These are phyloP conservation scores for Crenuchus spilurus DNA, from an alignment of 2,797 vertebrate genomes.

Conservation along the genomic window DNA sequence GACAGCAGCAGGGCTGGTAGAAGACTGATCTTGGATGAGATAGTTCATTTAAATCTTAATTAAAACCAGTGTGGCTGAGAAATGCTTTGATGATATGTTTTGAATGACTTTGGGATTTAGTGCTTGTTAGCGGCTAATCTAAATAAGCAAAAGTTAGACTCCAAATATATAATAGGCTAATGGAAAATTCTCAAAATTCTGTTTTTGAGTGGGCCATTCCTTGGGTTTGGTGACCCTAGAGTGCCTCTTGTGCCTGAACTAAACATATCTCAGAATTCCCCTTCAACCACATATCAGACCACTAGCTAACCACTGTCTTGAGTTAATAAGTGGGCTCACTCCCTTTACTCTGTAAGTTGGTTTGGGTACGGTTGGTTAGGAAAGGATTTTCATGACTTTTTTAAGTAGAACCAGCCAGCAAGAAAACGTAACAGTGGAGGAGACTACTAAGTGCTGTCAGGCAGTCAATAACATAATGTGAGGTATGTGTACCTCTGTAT, in stretches of 20 bases:
- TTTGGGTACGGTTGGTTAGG: constrained; percentile 18
- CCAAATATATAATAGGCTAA: too few species aligned
- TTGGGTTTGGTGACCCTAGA: background rate
- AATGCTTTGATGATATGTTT: too few species aligned
- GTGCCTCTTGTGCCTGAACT: background rate
- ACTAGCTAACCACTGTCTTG: constrained; percentile 14
- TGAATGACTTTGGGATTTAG: too few species aligned
- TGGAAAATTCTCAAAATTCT: too few species aligned
- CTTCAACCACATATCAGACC: constrained; percentile 6
- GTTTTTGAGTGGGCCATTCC: too few species aligned
- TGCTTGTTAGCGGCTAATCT: too few species aligned
- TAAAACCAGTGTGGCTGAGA: too few species aligned
- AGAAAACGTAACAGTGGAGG: constrained; percentile 5
- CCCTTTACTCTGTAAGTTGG: background rate
- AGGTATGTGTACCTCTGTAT: constrained; percentile 13
- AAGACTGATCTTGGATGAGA: too few species aligned
- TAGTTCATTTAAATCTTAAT: too few species aligned
- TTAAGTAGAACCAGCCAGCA: constrained; percentile 11
- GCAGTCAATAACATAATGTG: constrained; percentile 17
- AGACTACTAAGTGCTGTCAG: constrained; percentile 12
- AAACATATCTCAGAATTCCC: background rate
- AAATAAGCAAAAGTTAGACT: too few species aligned
- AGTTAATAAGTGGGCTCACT: constrained; percentile 1
- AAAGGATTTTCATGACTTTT: constrained; percentile 18
- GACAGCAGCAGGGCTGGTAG: too few species aligned